These are phyloP conservation scores for Diachasma alloeum DNA, from an alignment of 1,140 invertebrate genomes.

Conservation along the genomic window DNA sequence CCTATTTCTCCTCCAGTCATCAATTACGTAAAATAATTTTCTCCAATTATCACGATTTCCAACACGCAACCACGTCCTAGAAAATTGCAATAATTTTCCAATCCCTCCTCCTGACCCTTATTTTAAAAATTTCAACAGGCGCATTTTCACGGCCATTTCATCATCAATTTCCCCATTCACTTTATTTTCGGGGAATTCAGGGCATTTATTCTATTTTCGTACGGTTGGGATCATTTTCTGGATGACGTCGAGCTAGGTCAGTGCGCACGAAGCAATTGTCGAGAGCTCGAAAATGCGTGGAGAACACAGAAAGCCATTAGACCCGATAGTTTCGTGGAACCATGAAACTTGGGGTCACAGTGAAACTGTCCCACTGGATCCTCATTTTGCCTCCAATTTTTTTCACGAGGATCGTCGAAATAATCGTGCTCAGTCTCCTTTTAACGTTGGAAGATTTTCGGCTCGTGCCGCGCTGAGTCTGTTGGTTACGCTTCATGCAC, in stretches of 20 bases:
- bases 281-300: not conserved
- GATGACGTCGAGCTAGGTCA: not conserved
- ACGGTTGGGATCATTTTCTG: no score
- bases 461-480: slow-evolving; percentile 57
- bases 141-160: not conserved
- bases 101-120: not conserved
- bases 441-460: slow-evolving; percentile 44
- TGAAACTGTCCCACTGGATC: not conserved
- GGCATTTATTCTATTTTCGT: no score
- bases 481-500: slow-evolving; percentile 63
- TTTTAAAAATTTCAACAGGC: not conserved
- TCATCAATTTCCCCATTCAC: not conserved
- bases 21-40: no score
- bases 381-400: not conserved
- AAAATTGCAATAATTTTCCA: not conserved
- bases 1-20: no score
- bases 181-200: no score
- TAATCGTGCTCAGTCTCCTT: not conserved
- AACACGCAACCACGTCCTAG: no score
- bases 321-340: not conserved
- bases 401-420: not conserved
- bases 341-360: not conserved
- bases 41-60: no score
- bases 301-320: not conserved
- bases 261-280: not conserved